phyloP scores from a whole-genome alignment of 2,888 invertebrate genomes.

The Brenthis hecate region DNA sequence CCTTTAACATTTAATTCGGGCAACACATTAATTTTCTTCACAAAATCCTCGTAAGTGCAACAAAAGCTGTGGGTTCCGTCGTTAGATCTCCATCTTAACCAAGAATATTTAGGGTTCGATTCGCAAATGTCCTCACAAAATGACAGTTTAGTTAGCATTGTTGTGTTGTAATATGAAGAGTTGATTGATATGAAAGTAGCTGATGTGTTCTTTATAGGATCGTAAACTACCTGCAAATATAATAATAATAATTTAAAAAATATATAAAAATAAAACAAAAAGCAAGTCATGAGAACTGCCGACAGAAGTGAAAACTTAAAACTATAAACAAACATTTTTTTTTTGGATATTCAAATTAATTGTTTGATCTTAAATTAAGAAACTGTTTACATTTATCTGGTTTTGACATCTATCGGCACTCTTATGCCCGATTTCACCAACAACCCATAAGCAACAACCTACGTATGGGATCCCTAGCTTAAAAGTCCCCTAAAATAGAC shows the following conservation, averaged over 20 bases:
- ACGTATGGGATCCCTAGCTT: too few species aligned
- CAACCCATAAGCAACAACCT: too few species aligned
- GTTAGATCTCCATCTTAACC: slow-evolving; percentile 65
- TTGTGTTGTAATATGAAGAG: slow-evolving; percentile 60
- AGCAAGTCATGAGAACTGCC: too few species aligned
- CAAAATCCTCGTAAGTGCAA: slow-evolving; percentile 61
- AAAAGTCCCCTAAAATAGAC: too few species aligned
- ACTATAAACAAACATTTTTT: too few species aligned
- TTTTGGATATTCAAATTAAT: too few species aligned
- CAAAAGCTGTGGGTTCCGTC: slow-evolving; percentile 71
- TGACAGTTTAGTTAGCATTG: slow-evolving; percentile 45
- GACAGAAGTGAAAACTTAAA: too few species aligned
- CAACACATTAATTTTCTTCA: slow-evolving; percentile 39
- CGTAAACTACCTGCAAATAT: slow-evolving; percentile 62
- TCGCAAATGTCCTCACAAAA: slow-evolving; percentile 66
- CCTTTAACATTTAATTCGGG: slow-evolving; percentile 27
- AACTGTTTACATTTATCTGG: too few species aligned
- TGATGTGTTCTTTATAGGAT: slow-evolving; percentile 51
- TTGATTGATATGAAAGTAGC: slow-evolving; percentile 66
- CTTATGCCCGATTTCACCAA: too few species aligned
- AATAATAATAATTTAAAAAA: neutral
- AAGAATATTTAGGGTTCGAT: slow-evolving; percentile 50
- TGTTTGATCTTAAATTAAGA: too few species aligned
- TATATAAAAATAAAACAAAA: too few species aligned
- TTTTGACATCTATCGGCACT: too few species aligned